A percentile compares a stretch with the other conserved stretches of the same genome.
These are phyloP conservation scores for Drosophila greeni DNA, from an alignment of 2,888 invertebrate genomes.

Conservation along the genomic window DNA sequence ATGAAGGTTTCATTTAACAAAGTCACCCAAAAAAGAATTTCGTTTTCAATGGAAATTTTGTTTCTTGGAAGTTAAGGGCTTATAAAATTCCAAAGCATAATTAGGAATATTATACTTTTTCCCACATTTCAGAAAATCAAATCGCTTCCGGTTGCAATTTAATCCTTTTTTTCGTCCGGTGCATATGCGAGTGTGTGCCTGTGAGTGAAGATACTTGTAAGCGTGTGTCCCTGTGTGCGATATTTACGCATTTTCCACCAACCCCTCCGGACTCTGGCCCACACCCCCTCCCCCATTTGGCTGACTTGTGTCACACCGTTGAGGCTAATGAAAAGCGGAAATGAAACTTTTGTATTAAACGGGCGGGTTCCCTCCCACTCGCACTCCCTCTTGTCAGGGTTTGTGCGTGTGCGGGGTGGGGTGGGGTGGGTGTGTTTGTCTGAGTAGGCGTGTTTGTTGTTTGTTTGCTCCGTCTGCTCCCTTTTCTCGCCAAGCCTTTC, in stretches of 20 bases:
- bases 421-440: conserved; percentile 8
- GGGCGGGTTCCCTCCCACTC: conserved; percentile 36
- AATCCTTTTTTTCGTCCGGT: conserved; percentile 6
- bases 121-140: background rate
- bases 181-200: conserved; percentile 20
- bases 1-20: background rate
- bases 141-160: too few relatives aligned
- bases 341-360: conserved; percentile 74
- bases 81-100: background rate
- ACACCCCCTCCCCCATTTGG: conserved; percentile 8
- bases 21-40: too few relatives aligned
- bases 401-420: conserved; percentile 16
- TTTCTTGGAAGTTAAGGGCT: background rate
- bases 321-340: conserved; percentile 74
- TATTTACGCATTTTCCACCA: conserved; percentile 64
- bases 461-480: conserved; percentile 46
- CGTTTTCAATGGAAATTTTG: background rate
- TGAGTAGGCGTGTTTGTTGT: conserved; percentile 53
- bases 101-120: too few relatives aligned
- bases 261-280: conserved; percentile 3
- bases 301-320: conserved; percentile 66
- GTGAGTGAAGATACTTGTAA: conserved; percentile 21
- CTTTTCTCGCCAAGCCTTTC: conserved; percentile 40
- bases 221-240: conserved; percentile 38
- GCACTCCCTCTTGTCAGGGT: background rate